phyloP scores from a whole-genome alignment of 1,140 invertebrate species.

The Formica selysi region DNA sequence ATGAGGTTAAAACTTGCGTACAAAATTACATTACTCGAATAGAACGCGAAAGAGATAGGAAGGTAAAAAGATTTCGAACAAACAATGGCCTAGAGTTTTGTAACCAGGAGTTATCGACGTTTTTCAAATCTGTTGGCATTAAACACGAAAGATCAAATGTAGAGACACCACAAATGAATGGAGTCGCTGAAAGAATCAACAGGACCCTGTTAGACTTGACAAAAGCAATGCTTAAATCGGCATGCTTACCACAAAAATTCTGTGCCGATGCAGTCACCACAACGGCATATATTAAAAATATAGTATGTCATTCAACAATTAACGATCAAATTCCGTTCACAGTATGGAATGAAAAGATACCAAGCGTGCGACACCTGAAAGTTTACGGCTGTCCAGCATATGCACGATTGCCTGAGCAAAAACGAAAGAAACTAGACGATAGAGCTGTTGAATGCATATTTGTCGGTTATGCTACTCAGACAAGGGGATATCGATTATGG shows the following conservation, averaged over 20 bases:
- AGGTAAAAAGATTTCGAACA: slow-evolving; percentile 30
- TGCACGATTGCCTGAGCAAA: not conserved
- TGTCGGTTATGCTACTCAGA: not conserved
- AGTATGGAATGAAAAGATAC: not conserved
- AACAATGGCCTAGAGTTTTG: slow-evolving; percentile 55
- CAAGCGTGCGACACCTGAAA: slow-evolving; percentile 3
- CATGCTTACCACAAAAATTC: slow-evolving; percentile 13
- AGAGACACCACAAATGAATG: slow-evolving; percentile 43
- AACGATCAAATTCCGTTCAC: not conserved
- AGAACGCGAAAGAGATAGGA: slow-evolving; percentile 13
- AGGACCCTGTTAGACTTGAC: slow-evolving; percentile 4
- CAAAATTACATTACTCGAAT: slow-evolving; percentile 25
- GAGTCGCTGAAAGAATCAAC: slow-evolving; percentile 5
- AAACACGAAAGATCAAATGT: slow-evolving; percentile 16
- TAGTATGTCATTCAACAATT: slow-evolving; percentile 2
- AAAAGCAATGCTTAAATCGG: not conserved
- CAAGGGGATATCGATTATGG: slow-evolving; percentile 22
- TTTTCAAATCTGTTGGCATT: not conserved
- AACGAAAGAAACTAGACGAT: not conserved
- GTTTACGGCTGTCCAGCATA: not conserved
- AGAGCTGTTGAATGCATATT: slow-evolving; percentile 7
- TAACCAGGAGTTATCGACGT: slow-evolving; percentile 9
- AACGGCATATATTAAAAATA: slow-evolving; percentile 8
- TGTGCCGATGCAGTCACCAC: slow-evolving; percentile 3
- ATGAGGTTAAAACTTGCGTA: slow-evolving; percentile 10